Conservation (phyloP, 2,888 invertebrate species). For the Ariolimax columbianus region DNA sequence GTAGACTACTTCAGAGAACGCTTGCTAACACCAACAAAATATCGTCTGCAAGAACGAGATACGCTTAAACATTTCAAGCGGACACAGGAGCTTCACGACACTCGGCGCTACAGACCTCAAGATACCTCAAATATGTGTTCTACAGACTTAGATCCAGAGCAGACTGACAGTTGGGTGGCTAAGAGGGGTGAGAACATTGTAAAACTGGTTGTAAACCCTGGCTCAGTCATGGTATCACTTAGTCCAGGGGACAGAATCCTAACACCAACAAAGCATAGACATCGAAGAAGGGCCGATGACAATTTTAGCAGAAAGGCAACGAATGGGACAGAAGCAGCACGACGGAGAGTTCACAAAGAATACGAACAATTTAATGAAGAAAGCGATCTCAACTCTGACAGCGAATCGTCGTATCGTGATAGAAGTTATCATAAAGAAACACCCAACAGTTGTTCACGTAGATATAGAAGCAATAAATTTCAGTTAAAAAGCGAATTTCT, state of each 20-base stretch:
- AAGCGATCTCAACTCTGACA: background rate
- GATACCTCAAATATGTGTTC: background rate
- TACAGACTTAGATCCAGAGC: background rate
- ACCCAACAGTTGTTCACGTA: too few relatives aligned
- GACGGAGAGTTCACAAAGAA: background rate
- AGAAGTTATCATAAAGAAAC: too few relatives aligned
- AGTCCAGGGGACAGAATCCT: conserved; percentile 33
- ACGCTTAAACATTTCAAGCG: background rate
- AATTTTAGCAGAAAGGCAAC: background rate
- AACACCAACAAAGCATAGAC: conserved; percentile 42
- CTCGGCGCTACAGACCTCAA: too few relatives aligned
- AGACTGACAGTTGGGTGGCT: background rate
- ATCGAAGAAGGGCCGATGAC: too few relatives aligned
- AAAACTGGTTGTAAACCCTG: background rate
- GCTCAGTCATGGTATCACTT: background rate
- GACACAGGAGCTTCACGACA: too few relatives aligned
- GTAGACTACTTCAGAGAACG: conserved; percentile 27
- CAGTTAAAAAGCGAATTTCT: too few relatives aligned
- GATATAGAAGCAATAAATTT: too few relatives aligned
- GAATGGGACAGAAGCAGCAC: background rate
- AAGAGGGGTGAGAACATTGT: too few relatives aligned
- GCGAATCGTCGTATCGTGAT: background rate
- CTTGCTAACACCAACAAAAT: conserved; percentile 46
- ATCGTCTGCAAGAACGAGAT: background rate
- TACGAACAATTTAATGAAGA: background rate